A percentile compares a stretch with the other conserved stretches of the same genome.
phyloP scores from a whole-genome alignment of 2,888 invertebrate species.

The Scotopteryx bipunctaria region DNA sequence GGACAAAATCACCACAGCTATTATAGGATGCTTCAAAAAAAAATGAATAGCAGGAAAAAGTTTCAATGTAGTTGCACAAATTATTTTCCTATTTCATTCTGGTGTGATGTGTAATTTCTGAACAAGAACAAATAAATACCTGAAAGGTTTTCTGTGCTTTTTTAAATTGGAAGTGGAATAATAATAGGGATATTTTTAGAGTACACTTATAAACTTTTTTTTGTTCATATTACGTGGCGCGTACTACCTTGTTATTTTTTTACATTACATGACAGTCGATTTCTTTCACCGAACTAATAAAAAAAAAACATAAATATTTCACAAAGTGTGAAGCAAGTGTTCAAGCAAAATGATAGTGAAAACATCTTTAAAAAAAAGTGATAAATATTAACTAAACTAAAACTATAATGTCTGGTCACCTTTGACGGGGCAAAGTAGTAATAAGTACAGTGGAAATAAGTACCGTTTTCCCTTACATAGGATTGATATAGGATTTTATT shows the following conservation, averaged over 20 bases:
- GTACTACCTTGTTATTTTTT: no score
- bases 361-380: constrained; percentile 19
- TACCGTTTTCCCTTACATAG: constrained; percentile 16
- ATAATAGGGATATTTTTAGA: no score
- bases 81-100: no score
- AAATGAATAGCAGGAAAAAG: no score
- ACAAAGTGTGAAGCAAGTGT: constrained; percentile 20
- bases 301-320: constrained; percentile 14
- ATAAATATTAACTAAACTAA: constrained; percentile 27
- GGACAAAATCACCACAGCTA: no score
- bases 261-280: constrained; percentile 7
- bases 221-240: no score
- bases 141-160: no score
- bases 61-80: no score
- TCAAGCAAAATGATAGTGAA: constrained; percentile 28
- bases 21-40: no score
- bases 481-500: not conserved
- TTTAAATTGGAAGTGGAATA: no score
- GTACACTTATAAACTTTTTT: no score
- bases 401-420: constrained; percentile 18
- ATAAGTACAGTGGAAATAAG: constrained; percentile 33
- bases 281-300: constrained; percentile 14
- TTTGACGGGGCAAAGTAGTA: constrained; percentile 2
- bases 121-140: not conserved
- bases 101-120: no score